These are phyloP conservation scores for Ptilonorhynchus violaceus DNA, from an alignment of 2,113 vertebrate species.

Conservation along the genomic window DNA sequence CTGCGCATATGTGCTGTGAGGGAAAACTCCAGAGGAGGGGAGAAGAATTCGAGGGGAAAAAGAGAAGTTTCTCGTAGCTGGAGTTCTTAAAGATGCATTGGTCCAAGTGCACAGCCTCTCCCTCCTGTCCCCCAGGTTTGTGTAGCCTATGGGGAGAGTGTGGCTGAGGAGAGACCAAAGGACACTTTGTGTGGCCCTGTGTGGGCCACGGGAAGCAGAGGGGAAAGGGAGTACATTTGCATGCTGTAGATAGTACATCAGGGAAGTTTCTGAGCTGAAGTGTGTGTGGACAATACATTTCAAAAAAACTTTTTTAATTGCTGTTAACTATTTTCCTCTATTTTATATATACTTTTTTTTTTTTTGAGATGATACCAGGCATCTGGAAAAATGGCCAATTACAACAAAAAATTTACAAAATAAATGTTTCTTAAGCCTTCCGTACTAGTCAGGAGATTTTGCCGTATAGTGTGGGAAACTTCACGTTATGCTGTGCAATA, in stretches of 20 bases:
- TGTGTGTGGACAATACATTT: conserved; percentile 14
- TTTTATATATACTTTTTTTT: background rate
- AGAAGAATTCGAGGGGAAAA: background rate
- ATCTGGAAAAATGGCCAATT: background rate
- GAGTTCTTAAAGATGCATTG: background rate
- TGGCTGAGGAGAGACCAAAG: background rate
- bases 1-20: background rate
- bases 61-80: background rate
- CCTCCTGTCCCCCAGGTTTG: background rate
- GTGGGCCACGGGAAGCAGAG: background rate
- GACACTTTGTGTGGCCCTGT: background rate
- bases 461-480: background rate
- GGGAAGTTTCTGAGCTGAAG: background rate
- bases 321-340: background rate
- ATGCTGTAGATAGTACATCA: background rate
- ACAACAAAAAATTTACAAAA: background rate
- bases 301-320: background rate
- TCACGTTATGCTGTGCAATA: background rate
- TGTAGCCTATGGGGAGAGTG: background rate
- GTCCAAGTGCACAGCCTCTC: background rate
- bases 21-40: background rate
- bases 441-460: background rate
- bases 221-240: background rate
- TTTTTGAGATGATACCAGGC: background rate
- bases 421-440: background rate